Evolutionary conservation across 1,140 invertebrate genomes (phyloP), one percentile per base, ranked within the genome.

Genomic region (Aradophagus sp.): DNA sequence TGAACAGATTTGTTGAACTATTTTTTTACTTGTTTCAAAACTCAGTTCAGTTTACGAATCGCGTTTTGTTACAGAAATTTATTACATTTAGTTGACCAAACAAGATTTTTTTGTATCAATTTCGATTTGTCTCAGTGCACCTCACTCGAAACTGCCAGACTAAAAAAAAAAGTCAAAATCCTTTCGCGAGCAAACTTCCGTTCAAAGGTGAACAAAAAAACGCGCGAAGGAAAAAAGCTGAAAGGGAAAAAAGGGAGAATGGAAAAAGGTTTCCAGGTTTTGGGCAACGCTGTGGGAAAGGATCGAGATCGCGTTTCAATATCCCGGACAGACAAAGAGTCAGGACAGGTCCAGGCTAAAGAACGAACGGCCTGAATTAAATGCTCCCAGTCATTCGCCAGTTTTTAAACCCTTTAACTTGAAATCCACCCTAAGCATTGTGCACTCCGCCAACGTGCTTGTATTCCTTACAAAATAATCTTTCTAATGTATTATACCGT

Each of bases 241-340:
- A 56, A 69, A 74, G 53, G 53, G 50, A 36, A 58, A 77, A 76
- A 75, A 79, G 74, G 62, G 48, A 77, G 73, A 81, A 80, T 81
- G 75, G 76, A 39, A 81, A 78, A 80, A 76, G 74, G 58, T 83
- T 84, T 84, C 77, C 77, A 80, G 73, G 61, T 80, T 83, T 83
- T 74, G 61, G 74, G 70, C 68, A 77, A 80, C 39, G 77, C 73
- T 83, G 81, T 84, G 82, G 80, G 82, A 83, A 84, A 78, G 53
- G 65, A 81, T 68, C 73, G 47, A 58, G 73, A 77, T 72, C 67
- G 31, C 45, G 15, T 53, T 58, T 55, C 55, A 66, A 63, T 68
- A 59, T 77, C 73, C 61, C 66, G 73, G 45, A 12, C 15, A 67
- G 69, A 81, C 77, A 83, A 83, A 77, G 68, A 42, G 12, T 44